Base-by-base conservation (phyloP, 1,140 invertebrate species). In the Acromyrmex echinatior region DNA sequence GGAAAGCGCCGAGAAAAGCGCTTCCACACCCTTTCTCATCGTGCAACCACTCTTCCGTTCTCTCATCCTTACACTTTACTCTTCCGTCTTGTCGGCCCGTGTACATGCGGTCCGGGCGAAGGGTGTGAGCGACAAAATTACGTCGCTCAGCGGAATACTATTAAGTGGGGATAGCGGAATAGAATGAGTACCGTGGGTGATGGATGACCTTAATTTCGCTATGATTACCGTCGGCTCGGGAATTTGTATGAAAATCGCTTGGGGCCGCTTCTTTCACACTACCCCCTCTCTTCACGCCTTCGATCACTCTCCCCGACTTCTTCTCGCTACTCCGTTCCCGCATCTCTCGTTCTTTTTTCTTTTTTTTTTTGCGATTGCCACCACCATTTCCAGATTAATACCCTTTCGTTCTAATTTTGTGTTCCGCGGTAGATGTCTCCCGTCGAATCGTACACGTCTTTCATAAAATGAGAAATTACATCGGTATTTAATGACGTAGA, bases 141-240 rank as follows among this genome's bases (percentile, higher is more conserved):
- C 93, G 91, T 88, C 88, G 84, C 91, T 93, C 92, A 87, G 86
- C 91, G 53, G 91, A 94, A 94, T 93, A 93, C 90, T 93, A 93
- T 93, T 92, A 94, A 94, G 92, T 93, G 91, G 90, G 89, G 88
- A 0, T 78, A 87, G 79, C 81, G 79, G 91, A 91, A 91, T 91
- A 93, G 91, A 93, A 94, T 92, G 86, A 71, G 79, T 73, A 74
- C 51, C 51, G 82, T 66, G 88, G 88, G 90, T 94, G 94, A 94
- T 94, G 92, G 94, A 94, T 94, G 92, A 92, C 91, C 92, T 94
- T 94, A 94, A 94, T 94, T 94, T 94, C 86, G 88, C 92, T 90
- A 91, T 93, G 93, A 94, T 94, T 93, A 94, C 91, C 92, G 91
- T 88, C 90, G 76, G 88, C 89, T 90, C 87, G 90, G 89, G 92